phyloP scores from a whole-genome alignment of 2,797 vertebrate species.

The Spinus pinus region DNA sequence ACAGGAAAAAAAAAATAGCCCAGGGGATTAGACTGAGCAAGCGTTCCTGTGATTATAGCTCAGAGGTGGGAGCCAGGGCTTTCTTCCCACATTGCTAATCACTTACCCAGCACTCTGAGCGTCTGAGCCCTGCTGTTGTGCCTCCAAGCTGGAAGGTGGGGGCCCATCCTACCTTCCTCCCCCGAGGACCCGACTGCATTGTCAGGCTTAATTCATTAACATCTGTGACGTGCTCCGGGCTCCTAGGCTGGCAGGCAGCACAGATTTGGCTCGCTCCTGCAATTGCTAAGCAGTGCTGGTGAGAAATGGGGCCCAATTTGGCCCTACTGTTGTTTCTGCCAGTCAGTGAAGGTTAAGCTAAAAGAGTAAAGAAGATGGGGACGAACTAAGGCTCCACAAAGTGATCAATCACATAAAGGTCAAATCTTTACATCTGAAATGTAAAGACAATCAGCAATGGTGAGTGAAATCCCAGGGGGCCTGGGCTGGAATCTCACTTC shows the following conservation, averaged over 20 bases:
- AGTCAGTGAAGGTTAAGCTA: neutral
- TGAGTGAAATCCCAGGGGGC: neutral
- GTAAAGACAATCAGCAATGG: neutral
- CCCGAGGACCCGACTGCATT: slow-evolving; percentile 3
- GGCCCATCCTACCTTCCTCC: slow-evolving; percentile 49
- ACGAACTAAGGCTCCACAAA: neutral
- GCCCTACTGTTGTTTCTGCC: neutral
- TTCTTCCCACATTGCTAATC: slow-evolving; percentile 41
- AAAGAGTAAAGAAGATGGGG: neutral
- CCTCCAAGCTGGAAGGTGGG: slow-evolving; percentile 39
- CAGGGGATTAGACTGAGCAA: neutral
- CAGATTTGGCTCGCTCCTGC: neutral
- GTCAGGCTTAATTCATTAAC: slow-evolving; percentile 51
- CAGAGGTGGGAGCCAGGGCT: slow-evolving; percentile 20
- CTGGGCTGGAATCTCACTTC: neutral
- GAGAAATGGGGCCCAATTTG: neutral
- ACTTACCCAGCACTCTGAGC: slow-evolving; percentile 37
- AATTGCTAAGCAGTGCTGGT: neutral
- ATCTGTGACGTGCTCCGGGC: neutral
- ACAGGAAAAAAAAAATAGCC: neutral
- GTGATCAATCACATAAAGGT: neutral
- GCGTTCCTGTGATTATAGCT: slow-evolving; percentile 13
- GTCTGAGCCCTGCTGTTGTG: slow-evolving; percentile 13
- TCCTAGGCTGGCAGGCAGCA: neutral
- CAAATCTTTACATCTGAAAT: neutral